Evolutionary conservation across 1,140 invertebrate species (phyloP).

Genomic region (Drosophila lacteicornis): DNA sequence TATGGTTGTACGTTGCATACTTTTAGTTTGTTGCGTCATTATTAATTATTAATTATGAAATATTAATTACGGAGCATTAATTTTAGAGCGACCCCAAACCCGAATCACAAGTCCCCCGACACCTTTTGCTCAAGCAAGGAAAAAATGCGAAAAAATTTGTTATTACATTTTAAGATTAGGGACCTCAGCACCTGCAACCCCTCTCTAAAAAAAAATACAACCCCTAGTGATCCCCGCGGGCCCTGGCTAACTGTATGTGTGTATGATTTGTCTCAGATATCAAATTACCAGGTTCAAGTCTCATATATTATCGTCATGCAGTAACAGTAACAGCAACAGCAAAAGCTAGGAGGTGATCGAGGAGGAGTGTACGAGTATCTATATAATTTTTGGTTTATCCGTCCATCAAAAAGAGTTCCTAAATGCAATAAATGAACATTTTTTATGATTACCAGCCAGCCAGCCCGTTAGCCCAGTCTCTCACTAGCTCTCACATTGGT

Average conservation of each 20-base stretch:
- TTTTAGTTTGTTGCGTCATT: slow-evolving; percentile 55
- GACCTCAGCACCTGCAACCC: slow-evolving; percentile 11
- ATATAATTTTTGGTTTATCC: slow-evolving; percentile 82
- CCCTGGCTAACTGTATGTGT: slow-evolving; percentile 40
- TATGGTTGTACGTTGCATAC: slow-evolving; percentile 77
- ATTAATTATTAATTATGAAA: slow-evolving; percentile 24
- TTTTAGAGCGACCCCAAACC: slow-evolving; percentile 11
- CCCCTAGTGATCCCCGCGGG: slow-evolving; percentile 9
- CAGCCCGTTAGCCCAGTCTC: slow-evolving; percentile 23
- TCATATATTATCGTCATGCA: slow-evolving; percentile 28
- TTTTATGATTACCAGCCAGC: slow-evolving; percentile 68
- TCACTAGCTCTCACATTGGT: slow-evolving; percentile 42
- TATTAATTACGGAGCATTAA: slow-evolving; percentile 18
- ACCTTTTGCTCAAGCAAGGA: slow-evolving; percentile 51
- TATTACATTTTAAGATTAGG: slow-evolving; percentile 54
- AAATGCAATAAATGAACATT: slow-evolving; percentile 79
- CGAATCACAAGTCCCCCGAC: slow-evolving; percentile 5
- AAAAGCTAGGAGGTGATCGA: slow-evolving; percentile 17
- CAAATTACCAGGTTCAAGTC: slow-evolving; percentile 41
- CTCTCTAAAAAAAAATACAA: not conserved
- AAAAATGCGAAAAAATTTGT: slow-evolving; percentile 39
- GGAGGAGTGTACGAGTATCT: slow-evolving; percentile 41
- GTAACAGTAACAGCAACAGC: slow-evolving; percentile 10
- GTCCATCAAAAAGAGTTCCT: slow-evolving; percentile 83
- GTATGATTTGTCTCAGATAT: slow-evolving; percentile 43